phyloP scores from a whole-genome alignment of 2,888 invertebrate genomes.

The Alloscopus bannaensis region DNA sequence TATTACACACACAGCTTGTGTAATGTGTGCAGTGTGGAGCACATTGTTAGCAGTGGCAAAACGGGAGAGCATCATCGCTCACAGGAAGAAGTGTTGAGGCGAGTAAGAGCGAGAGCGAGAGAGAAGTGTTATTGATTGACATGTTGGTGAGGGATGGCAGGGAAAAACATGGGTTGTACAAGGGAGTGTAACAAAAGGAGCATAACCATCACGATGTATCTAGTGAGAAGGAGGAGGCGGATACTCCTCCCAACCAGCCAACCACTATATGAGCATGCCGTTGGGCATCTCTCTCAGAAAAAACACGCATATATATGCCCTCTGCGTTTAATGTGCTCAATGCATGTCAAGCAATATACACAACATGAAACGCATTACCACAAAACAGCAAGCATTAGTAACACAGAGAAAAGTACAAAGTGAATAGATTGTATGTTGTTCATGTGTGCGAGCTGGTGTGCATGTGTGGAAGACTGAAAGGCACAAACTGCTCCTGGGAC shows the following conservation, averaged over 20 bases:
- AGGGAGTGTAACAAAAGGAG: conserved; percentile 73
- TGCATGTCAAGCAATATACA: conserved; percentile 34
- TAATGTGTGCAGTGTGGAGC: conserved; percentile 37
- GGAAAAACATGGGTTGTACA: conserved; percentile 72
- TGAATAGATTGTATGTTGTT: background rate
- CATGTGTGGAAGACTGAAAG: conserved; percentile 31
- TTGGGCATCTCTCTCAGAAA: conserved; percentile 57
- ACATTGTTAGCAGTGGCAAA: conserved; percentile 33
- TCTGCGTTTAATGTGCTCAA: background rate
- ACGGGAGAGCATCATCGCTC: too few species aligned
- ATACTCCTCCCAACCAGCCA: conserved; percentile 65
- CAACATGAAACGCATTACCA: conserved; percentile 29
- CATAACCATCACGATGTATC: conserved; percentile 72
- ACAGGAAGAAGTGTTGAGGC: too few species aligned
- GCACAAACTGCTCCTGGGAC: conserved; percentile 47
- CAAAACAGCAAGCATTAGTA: conserved; percentile 45
- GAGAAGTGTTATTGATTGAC: conserved; percentile 72
- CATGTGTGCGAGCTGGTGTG: too few species aligned
- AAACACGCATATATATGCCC: conserved; percentile 4
- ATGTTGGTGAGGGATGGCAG: conserved; percentile 72
- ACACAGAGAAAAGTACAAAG: background rate
- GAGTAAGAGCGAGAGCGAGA: conserved; percentile 19
- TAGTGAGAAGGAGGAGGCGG: conserved; percentile 69
- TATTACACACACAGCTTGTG: conserved; percentile 40
- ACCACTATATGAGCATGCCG: conserved; percentile 68